phyloP scores from a whole-genome alignment of 2,113 vertebrate genomes.

The Herpetotheres cachinnans region DNA sequence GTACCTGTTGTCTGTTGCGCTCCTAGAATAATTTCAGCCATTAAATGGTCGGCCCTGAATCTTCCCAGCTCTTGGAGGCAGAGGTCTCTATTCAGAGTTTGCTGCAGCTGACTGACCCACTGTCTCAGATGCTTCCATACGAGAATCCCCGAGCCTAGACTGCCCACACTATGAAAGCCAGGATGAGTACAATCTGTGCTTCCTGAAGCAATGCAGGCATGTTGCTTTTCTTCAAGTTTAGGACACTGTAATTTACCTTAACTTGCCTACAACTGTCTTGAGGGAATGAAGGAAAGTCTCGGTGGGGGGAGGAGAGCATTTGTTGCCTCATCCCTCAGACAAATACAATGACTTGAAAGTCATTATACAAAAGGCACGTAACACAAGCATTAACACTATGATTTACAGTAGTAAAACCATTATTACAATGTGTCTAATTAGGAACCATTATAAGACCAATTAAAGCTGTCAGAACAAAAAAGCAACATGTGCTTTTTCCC shows the following conservation, averaged over 20 bases:
- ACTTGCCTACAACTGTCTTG: not conserved
- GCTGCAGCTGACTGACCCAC: not conserved
- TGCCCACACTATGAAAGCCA: not conserved
- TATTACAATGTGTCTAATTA: not conserved
- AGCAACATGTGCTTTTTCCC: not conserved
- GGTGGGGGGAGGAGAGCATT: not conserved
- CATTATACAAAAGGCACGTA: not conserved
- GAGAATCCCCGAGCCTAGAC: not conserved
- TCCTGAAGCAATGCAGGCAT: not conserved
- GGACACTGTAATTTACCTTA: not conserved
- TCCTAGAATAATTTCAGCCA: not conserved
- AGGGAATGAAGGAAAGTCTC: not conserved
- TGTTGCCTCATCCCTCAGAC: not conserved
- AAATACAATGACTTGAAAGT: not conserved
- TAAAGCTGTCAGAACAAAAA: conserved; percentile 24
- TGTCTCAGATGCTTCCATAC: not conserved
- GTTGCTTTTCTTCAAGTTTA: not conserved
- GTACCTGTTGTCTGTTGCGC: not conserved
- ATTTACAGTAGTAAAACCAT: conserved; percentile 36
- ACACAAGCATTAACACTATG: not conserved
- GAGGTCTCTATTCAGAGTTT: not conserved
- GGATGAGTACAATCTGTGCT: not conserved
- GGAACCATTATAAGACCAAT: conserved; percentile 12
- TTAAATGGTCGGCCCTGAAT: not conserved
- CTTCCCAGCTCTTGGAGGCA: not conserved